Percentiles rank a stretch among this genome's conserved stretches.
These are phyloP conservation scores for Engystomops pustulosus DNA, from an alignment of 2,113 vertebrate species.

Conservation along the genomic window DNA sequence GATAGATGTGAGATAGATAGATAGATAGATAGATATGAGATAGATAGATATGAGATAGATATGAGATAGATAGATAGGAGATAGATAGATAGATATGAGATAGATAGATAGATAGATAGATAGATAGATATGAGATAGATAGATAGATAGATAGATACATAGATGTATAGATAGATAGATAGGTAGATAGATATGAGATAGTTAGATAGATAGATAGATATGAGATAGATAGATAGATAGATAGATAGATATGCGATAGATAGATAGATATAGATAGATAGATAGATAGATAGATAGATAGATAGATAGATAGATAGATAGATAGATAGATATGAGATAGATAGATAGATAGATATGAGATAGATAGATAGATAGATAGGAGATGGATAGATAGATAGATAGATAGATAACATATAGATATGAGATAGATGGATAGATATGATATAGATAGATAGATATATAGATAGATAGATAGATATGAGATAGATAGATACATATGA, in stretches of 20 bases:
- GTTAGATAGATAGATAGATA: background rate
- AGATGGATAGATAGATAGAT: background rate
- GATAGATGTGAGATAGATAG: background rate
- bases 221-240: background rate
- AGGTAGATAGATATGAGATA: too few relatives aligned
- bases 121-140: too few relatives aligned
- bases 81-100: too few relatives aligned
- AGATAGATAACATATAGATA: background rate
- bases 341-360: background rate
- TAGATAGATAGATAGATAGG: background rate
- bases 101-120: background rate
- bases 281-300: background rate
- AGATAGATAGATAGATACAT: background rate
- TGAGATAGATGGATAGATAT: background rate
- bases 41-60: background rate
- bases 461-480: background rate
- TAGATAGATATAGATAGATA: background rate
- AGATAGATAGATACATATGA: background rate
- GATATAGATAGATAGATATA: background rate
- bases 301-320: background rate
- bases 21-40: background rate
- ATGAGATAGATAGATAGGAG: too few relatives aligned
- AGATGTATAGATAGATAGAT: too few relatives aligned
- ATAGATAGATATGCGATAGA: conserved; percentile 3
- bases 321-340: background rate